Conservation (phyloP, 2,888 invertebrate species). For the Sialis fuliginosa region DNA sequence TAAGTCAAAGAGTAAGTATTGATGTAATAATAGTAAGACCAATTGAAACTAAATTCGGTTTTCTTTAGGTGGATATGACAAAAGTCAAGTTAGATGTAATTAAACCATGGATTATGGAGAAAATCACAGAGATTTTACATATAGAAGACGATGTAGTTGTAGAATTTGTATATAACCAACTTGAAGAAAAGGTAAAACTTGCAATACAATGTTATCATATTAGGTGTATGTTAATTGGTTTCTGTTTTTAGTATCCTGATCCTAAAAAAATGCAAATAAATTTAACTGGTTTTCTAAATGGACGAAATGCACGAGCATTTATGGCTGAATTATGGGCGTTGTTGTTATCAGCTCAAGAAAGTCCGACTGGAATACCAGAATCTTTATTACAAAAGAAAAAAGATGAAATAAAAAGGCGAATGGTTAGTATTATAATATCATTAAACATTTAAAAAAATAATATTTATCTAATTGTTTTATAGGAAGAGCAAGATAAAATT, state of each 20-base stretch:
- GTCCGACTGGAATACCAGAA: slow-evolving; percentile 88
- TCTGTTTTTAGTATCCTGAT: slow-evolving; percentile 67
- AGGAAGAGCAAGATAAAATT: slow-evolving; percentile 67
- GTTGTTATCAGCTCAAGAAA: slow-evolving; percentile 86
- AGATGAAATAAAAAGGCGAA: slow-evolving; percentile 82
- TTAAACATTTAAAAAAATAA: slow-evolving; percentile 5
- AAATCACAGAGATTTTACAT: slow-evolving; percentile 88
- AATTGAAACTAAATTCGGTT: slow-evolving; percentile 7
- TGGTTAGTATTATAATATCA: slow-evolving; percentile 32
- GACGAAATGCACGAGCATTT: slow-evolving; percentile 91
- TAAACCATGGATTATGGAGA: slow-evolving; percentile 97
- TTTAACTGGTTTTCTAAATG: slow-evolving; percentile 96
- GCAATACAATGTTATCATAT: not conserved
- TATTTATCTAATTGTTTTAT: slow-evolving; percentile 10
- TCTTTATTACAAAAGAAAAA: slow-evolving; percentile 91
- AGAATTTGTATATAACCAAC: slow-evolving; percentile 96
- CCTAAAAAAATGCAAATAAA: slow-evolving; percentile 99
- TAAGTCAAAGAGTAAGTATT: slow-evolving; percentile 66
- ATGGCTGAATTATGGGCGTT: slow-evolving; percentile 96
- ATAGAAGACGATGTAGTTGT: slow-evolving; percentile 99
- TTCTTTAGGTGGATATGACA: slow-evolving; percentile 79
- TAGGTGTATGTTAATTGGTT: not conserved
- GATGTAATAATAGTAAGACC: not conserved
- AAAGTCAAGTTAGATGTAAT: slow-evolving; percentile 95
- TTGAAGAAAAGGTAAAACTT: slow-evolving; percentile 71